Conservation (phyloP, 1,140 invertebrate species). For the Diabrotica undecimpunctata region DNA sequence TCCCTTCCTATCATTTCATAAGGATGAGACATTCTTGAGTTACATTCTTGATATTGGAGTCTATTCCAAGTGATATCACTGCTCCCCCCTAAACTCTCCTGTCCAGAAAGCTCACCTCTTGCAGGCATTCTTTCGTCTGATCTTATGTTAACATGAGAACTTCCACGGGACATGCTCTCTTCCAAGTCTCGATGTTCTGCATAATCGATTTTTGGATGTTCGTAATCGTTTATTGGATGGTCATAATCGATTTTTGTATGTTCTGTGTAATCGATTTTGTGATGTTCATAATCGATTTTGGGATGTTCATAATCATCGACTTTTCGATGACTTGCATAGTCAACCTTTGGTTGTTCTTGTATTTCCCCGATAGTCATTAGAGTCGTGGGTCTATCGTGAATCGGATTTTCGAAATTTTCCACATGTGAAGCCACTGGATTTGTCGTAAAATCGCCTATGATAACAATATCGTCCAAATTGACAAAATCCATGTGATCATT, state of each 20-base stretch:
- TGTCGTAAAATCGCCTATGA: conserved; percentile 38
- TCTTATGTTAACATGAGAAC: conserved; percentile 71
- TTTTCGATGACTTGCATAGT: conserved; percentile 43
- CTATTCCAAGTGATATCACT: conserved; percentile 43
- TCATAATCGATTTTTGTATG: conserved; percentile 14
- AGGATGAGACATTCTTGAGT: conserved; percentile 47
- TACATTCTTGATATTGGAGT: conserved; percentile 41
- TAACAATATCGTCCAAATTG: conserved; percentile 41
- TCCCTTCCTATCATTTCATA: conserved; percentile 65
- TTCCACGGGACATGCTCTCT: conserved; percentile 56
- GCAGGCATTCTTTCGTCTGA: conserved; percentile 82
- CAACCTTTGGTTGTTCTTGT: conserved; percentile 22
- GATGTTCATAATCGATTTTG: no score
- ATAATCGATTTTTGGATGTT: conserved; percentile 22
- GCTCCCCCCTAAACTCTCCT: conserved; percentile 68
- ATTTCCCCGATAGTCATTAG: conserved; percentile 41
- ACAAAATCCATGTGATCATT: conserved; percentile 38
- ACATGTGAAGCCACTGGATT: conserved; percentile 35
- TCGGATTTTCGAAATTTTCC: conserved; percentile 37
- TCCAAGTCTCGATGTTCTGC: conserved; percentile 50
- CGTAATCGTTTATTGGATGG: conserved; percentile 3
- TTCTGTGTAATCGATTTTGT: no score
- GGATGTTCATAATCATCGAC: conserved; percentile 45
- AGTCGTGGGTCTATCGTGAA: conserved; percentile 30
- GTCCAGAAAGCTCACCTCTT: conserved; percentile 74